These are phyloP conservation scores for Melieria omissa DNA, from an alignment of 2,888 invertebrate species.

Conservation along the genomic window DNA sequence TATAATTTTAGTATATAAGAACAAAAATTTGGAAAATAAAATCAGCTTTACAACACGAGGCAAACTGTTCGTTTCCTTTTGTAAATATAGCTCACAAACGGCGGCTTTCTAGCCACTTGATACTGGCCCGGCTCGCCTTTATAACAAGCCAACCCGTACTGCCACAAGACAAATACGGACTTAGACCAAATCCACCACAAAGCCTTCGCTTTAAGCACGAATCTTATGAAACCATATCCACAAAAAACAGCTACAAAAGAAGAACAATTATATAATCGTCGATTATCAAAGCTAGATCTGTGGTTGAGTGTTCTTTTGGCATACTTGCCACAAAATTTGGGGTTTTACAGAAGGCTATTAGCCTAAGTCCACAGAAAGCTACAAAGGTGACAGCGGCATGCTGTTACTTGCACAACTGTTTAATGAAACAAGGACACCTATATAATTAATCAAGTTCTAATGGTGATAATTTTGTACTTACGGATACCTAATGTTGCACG, in stretches of 20 bases:
- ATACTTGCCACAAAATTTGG: conserved; percentile 33
- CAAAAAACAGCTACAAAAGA: conserved; percentile 27
- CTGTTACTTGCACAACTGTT: conserved; percentile 38
- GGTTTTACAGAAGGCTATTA: conserved; percentile 34
- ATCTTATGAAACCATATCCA: conserved; percentile 36
- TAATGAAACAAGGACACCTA: conserved; percentile 30
- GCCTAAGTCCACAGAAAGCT: conserved; percentile 28
- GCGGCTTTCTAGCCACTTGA: too few species aligned
- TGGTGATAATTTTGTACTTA: conserved; percentile 30
- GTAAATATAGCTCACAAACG: too few species aligned
- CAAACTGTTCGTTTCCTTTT: too few species aligned
- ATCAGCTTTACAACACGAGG: too few species aligned
- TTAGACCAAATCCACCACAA: too few species aligned
- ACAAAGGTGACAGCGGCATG: conserved; percentile 32
- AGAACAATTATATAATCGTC: conserved; percentile 31
- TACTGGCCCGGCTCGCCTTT: too few species aligned
- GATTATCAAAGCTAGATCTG: conserved; percentile 29
- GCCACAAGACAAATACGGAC: too few species aligned
- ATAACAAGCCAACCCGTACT: too few species aligned
- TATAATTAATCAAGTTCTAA: conserved; percentile 14
- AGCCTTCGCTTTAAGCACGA: conserved; percentile 34
- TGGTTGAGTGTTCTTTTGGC: conserved; percentile 37
- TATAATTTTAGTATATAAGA: too few species aligned
- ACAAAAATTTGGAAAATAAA: too few species aligned
- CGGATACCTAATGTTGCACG: conserved; percentile 11